Evolutionary conservation across 1,140 invertebrate species (phyloP).

Genomic region (Protaetia brevitarsis): DNA sequence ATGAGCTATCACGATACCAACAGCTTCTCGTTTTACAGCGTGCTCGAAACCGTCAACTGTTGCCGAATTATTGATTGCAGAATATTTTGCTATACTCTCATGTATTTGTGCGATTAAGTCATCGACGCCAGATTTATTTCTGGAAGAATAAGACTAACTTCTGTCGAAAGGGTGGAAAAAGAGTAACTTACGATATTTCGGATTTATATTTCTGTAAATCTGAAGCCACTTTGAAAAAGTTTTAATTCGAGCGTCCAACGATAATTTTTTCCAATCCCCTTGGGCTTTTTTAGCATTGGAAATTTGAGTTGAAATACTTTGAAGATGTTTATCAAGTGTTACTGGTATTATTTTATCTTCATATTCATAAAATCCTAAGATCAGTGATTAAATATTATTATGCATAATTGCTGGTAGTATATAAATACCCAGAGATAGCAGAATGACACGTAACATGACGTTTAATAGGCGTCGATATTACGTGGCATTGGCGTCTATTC

Average conservation of each 20-base stretch:
- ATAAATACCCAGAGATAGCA: too few relatives aligned
- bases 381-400: neutral
- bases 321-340: slow-evolving; percentile 28
- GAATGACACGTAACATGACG: too few relatives aligned
- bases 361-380: slow-evolving; percentile 23
- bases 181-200: slow-evolving; percentile 14
- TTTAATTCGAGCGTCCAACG: slow-evolving; percentile 29
- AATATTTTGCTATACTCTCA: slow-evolving; percentile 1
- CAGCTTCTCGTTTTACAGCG: slow-evolving; percentile 24
- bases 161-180: neutral
- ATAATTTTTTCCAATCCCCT: slow-evolving; percentile 47
- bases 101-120: slow-evolving; percentile 24
- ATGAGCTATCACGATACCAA: slow-evolving; percentile 32
- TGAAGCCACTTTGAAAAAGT: slow-evolving; percentile 27
- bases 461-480: neutral
- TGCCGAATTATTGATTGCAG: neutral
- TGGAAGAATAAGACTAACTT: neutral
- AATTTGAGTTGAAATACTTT: slow-evolving; percentile 45
- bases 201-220: slow-evolving; percentile 27
- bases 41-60: slow-evolving; percentile 24
- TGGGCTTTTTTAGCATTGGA: slow-evolving; percentile 48
- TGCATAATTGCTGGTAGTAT: too few relatives aligned
- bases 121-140: neutral
- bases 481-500: neutral
- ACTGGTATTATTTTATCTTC: neutral